A percentile compares a stretch with the other conserved stretches of the same genome.
Evolutionary conservation across 2,797 vertebrate genomes (phyloP).

Genomic region (Urocyon cinereoargenteus): DNA sequence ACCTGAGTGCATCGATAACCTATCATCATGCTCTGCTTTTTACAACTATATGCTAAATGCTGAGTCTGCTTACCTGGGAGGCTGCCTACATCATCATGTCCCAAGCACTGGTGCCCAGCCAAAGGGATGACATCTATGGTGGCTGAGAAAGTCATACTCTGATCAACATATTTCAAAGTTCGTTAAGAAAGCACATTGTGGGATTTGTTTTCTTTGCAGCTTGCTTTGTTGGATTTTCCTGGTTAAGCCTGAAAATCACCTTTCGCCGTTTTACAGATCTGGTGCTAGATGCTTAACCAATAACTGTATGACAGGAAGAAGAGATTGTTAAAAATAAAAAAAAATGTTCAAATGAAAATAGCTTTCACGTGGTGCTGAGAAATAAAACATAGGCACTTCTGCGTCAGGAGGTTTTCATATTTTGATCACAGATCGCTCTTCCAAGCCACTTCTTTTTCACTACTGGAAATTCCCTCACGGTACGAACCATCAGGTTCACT

Average conservation of each 20-base stretch:
- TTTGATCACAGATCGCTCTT: conserved; percentile 66
- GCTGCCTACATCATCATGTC: not conserved
- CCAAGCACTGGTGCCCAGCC: conserved; percentile 8
- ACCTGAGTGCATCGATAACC: not conserved
- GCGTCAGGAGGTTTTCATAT: conserved; percentile 68
- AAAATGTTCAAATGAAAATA: conserved; percentile 20
- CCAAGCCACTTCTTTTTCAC: conserved; percentile 32
- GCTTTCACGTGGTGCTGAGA: conserved; percentile 39
- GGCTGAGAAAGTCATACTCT: not conserved
- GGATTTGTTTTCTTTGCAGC: conserved; percentile 28
- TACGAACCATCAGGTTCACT: not conserved
- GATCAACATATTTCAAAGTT: conserved; percentile 55
- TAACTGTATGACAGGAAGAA: not conserved
- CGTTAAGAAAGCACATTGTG: not conserved
- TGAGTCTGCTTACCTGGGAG: conserved; percentile 48
- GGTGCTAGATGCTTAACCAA: conserved; percentile 38
- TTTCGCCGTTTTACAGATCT: conserved; percentile 1
- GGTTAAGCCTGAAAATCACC: conserved; percentile 38
- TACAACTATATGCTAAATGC: not conserved
- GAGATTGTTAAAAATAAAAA: not conserved
- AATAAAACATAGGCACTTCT: conserved; percentile 82
- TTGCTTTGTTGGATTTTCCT: conserved; percentile 50
- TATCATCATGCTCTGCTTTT: not conserved
- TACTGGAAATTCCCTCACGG: not conserved
- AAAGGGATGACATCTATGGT: not conserved